These are phyloP conservation scores for Squalus acanthias DNA, from an alignment of 2,797 vertebrate species.

Conservation along the genomic window DNA sequence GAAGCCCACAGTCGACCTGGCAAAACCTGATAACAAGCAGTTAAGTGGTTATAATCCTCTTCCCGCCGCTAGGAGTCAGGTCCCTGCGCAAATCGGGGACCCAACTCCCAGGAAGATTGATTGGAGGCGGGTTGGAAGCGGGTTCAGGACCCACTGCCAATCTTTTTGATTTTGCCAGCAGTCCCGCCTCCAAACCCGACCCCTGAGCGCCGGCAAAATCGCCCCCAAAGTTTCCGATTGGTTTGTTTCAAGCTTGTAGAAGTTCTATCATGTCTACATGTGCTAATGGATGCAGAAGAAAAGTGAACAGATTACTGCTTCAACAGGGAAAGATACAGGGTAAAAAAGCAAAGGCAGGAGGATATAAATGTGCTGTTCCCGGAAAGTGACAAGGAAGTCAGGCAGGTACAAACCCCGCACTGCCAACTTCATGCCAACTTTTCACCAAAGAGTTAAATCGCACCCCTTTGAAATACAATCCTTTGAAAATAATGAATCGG, in stretches of 20 bases:
- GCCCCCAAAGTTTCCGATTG: neutral
- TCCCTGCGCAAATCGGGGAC: too few species aligned
- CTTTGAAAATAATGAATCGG: neutral
- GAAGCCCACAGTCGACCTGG: too few species aligned
- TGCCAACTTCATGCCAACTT: neutral
- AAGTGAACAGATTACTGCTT: neutral
- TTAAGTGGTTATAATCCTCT: too few species aligned
- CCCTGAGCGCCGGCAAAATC: too few species aligned
- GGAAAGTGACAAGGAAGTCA: neutral
- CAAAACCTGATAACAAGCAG: too few species aligned
- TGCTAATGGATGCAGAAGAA: neutral
- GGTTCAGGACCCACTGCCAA: too few species aligned
- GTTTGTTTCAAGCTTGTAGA: neutral
- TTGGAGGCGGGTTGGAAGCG: too few species aligned
- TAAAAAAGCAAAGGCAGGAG: neutral
- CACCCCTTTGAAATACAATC: neutral
- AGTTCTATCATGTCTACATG: neutral
- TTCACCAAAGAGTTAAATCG: neutral
- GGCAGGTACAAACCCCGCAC: neutral
- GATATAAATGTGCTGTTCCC: neutral
- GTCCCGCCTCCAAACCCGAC: too few species aligned
- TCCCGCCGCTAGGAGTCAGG: too few species aligned
- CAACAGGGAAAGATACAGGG: neutral
- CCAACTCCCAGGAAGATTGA: too few species aligned
- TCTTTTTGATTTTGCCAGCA: too few species aligned